Base-by-base conservation (phyloP, 2,797 vertebrate species). In the Cyclopterus lumpus region DNA sequence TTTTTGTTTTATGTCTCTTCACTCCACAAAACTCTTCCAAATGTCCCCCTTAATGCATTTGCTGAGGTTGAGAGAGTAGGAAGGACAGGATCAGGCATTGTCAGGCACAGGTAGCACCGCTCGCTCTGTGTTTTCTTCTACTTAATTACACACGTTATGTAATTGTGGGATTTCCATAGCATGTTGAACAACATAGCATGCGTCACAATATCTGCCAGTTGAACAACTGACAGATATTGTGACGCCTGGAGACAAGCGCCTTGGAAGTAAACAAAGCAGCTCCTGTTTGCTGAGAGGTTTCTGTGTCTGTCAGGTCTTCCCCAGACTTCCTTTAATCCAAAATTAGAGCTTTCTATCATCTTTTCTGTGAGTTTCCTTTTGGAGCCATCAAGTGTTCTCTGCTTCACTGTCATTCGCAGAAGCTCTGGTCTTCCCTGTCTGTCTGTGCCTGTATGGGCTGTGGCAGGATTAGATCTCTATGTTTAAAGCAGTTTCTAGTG, bases 71-170 rank as follows among this genome's bases (percentile, higher is more conserved):
- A 54, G 22, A 71, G 38, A 53, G 12, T 32, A 8, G 1, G 3
- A 49, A 51, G 79, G 34, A 44, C 14, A 70, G 63, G 59, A 75
- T 55, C 22, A 51, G 71, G 62, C 8, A 73, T 64, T 48, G 38
- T 26, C 51, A 63, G 75, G 66, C 53, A 65, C 61, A 82, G 77
- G 66, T 72, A 60, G 30, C 1, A 9, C 51, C 18, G 5, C 28
- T 28, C 12, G 8, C 26, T 62, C 40, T 65, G 18, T 22, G 30
- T 69, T 64, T 80, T 66, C 5, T 67, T 73, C 67, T 15, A 38
- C 40, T 54, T 86, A 81, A 87, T 91, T 61, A 69, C 36, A 24
- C 57, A 34, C n/a, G 75, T 94, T 93, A 80, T 80, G 86, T 85
- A 93, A 93, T 75, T 77, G 64, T 30, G 46, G 80, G 61, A 73